Conservation (phyloP, 1,140 invertebrate species). For the Metaphire vulgaris region DNA sequence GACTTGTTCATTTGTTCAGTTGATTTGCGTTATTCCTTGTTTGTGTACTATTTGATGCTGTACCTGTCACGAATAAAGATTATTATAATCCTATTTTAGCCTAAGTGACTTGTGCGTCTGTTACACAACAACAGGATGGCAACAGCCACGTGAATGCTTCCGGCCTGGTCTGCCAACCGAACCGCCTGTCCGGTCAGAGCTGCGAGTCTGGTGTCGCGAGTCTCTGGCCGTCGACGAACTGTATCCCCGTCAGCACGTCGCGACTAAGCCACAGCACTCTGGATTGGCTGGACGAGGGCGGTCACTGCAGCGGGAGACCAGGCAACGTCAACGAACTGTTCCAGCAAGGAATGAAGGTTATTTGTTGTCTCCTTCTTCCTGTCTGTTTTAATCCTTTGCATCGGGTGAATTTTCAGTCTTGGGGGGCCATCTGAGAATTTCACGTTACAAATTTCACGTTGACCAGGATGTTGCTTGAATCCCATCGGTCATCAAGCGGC, state of each 20-base stretch:
- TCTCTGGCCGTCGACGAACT: too few relatives aligned
- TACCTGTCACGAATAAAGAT: too few relatives aligned
- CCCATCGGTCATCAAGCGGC: too few relatives aligned
- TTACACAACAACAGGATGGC: too few relatives aligned
- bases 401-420: background rate
- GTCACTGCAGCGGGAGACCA: conserved; percentile 45
- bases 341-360: conserved; percentile 57
- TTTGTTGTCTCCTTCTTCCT: conserved; percentile 30
- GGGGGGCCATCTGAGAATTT: background rate
- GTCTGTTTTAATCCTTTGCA: background rate
- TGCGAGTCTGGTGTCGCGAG: conserved; percentile 54
- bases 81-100: too few relatives aligned
- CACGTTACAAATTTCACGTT: too few relatives aligned
- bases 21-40: too few relatives aligned
- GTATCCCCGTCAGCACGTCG: conserved; percentile 51
- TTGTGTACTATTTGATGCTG: too few relatives aligned
- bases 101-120: too few relatives aligned
- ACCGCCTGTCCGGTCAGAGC: conserved; percentile 54
- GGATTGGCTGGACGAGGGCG: conserved; percentile 51
- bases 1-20: too few relatives aligned
- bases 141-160: conserved; percentile 34
- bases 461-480: too few relatives aligned
- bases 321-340: conserved; percentile 59
- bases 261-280: conserved; percentile 58
- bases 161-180: conserved; percentile 55